These are phyloP conservation scores for Tachycineta bicolor DNA, from an alignment of 2,113 vertebrate species.

Conservation along the genomic window DNA sequence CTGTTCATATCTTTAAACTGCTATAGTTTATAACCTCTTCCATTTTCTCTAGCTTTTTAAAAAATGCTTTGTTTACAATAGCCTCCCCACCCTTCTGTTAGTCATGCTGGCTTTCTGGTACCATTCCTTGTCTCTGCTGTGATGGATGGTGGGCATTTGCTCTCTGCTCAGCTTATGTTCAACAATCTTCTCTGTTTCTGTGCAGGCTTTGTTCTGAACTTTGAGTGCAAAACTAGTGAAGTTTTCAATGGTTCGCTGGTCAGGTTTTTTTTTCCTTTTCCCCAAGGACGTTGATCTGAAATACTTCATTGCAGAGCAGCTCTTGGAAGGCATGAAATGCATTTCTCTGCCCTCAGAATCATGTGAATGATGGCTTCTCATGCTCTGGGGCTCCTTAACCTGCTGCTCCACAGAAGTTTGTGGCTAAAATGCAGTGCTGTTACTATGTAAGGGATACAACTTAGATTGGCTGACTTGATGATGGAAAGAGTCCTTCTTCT, in stretches of 20 bases:
- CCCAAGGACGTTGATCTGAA: not conserved
- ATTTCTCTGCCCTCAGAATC: not conserved
- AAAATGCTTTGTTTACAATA: not conserved
- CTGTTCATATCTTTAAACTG: not conserved
- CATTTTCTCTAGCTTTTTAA: not conserved
- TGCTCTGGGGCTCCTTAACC: not conserved
- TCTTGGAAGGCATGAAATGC: not conserved
- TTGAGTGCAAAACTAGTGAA: not conserved
- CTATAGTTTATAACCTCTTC: not conserved
- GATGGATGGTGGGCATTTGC: not conserved
- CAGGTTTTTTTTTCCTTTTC: not conserved
- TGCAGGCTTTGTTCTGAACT: not conserved
- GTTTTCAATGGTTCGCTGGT: not conserved
- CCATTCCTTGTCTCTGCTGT: not conserved
- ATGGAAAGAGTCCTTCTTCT: not conserved
- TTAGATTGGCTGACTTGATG: not conserved
- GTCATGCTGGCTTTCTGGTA: not conserved
- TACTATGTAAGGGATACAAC: not conserved
- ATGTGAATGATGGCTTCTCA: accelerated
- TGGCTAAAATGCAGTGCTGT: not conserved
- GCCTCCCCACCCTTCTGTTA: not conserved
- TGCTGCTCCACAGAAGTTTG: not conserved
- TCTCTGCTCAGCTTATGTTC: not conserved
- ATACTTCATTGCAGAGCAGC: not conserved
- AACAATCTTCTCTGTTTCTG: not conserved